These are phyloP conservation scores for Drosophila peninsularis DNA, from an alignment of 2,888 invertebrate genomes.

Conservation along the genomic window DNA sequence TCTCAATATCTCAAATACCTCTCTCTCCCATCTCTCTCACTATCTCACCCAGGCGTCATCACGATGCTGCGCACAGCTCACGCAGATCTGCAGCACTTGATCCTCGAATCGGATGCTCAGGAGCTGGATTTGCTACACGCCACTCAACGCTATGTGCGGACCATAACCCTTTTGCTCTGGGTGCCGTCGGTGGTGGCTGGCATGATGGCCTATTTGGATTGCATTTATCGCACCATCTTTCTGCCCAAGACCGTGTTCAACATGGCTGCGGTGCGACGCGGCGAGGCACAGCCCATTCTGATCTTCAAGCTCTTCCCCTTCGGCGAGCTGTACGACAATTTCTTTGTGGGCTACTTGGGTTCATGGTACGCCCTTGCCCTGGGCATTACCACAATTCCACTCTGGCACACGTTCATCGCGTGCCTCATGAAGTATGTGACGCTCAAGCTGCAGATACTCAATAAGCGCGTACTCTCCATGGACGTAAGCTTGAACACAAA, in stretches of 20 bases:
- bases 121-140: slow-evolving; percentile 55
- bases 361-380: slow-evolving; percentile 66
- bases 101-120: slow-evolving; percentile 49
- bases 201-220: slow-evolving; percentile 63
- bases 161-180: slow-evolving; percentile 64
- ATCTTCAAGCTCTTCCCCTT: slow-evolving; percentile 76
- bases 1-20: no score
- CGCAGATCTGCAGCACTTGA: slow-evolving; percentile 56
- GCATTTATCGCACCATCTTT: slow-evolving; percentile 68
- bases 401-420: slow-evolving; percentile 80
- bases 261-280: slow-evolving; percentile 55
- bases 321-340: slow-evolving; percentile 66
- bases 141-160: slow-evolving; percentile 60
- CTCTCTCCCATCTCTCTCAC: no score
- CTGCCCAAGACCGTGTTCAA: slow-evolving; percentile 74
- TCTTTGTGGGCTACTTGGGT: slow-evolving; percentile 68
- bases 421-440: slow-evolving; percentile 76
- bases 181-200: slow-evolving; percentile 63
- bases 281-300: slow-evolving; percentile 68
- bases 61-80: slow-evolving; percentile 55
- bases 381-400: slow-evolving; percentile 68
- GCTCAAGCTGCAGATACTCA: slow-evolving; percentile 69
- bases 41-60: slow-evolving; percentile 56
- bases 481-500: no score
- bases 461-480: slow-evolving; percentile 67